These are phyloP conservation scores for Malthinus flaveolus DNA, from an alignment of 2,888 invertebrate genomes.

Conservation along the genomic window DNA sequence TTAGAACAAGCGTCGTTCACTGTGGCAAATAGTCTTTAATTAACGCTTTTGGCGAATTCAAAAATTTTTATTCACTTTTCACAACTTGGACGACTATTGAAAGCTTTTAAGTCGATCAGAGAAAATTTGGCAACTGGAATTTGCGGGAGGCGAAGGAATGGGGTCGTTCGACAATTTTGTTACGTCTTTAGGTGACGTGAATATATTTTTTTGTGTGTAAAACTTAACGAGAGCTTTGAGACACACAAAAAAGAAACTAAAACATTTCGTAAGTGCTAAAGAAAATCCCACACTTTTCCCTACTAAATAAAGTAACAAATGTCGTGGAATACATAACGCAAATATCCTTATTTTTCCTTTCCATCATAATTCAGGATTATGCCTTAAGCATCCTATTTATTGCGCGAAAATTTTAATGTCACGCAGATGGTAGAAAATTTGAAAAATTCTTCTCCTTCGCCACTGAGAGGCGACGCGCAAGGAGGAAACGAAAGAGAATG, in stretches of 20 bases:
- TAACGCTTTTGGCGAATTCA: too few relatives aligned
- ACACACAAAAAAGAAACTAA: conserved; percentile 12
- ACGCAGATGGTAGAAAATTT: conserved; percentile 42
- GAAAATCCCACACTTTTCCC: conserved; percentile 23
- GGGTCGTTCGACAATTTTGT: too few relatives aligned
- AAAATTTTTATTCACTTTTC: too few relatives aligned
- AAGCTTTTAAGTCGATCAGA: too few relatives aligned
- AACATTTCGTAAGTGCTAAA: conserved; percentile 16
- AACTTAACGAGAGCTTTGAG: conserved; percentile 10
- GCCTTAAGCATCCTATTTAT: conserved; percentile 47
- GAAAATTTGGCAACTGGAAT: too few relatives aligned
- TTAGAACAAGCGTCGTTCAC: too few relatives aligned
- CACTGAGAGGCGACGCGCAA: too few relatives aligned
- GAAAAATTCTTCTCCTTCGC: background rate
- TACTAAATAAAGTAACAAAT: conserved; percentile 32
- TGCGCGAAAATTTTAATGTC: conserved; percentile 51
- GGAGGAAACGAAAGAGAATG: too few relatives aligned
- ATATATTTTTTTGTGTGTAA: background rate
- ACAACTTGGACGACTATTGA: too few relatives aligned
- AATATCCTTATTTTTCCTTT: conserved; percentile 40
- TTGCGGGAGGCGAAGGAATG: too few relatives aligned
- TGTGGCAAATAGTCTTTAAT: too few relatives aligned
- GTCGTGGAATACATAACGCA: conserved; percentile 34
- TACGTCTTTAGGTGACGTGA: too few relatives aligned
- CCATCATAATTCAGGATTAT: conserved; percentile 52